Evolutionary conservation across 2,797 vertebrate species (phyloP).

Genomic region (Acridotheres tristis): DNA sequence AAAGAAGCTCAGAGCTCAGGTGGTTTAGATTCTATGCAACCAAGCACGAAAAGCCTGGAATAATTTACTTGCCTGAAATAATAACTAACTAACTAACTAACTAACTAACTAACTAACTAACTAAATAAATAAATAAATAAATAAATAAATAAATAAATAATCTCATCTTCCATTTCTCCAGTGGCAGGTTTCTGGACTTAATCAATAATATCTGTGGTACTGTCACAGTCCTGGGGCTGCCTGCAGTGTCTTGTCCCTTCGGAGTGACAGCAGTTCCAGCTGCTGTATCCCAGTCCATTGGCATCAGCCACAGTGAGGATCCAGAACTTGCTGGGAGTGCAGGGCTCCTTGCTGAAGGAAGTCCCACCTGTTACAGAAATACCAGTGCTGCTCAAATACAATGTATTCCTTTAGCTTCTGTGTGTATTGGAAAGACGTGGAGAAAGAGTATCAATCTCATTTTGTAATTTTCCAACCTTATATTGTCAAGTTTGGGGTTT

Average conservation of each 20-base stretch:
- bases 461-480: neutral
- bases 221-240: rapidly evolving
- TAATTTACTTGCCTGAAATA: neutral
- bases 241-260: neutral
- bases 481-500: neutral
- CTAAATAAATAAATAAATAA: neutral
- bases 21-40: neutral
- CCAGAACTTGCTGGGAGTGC: rapidly evolving
- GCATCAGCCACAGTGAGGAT: neutral
- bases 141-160: neutral
- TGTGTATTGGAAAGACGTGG: neutral
- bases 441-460: neutral
- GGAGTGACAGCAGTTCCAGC: neutral
- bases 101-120: no score
- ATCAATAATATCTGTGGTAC: neutral
- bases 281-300: neutral
- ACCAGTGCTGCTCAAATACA: neutral
- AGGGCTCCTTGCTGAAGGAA: neutral
- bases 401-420: neutral
- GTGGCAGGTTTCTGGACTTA: neutral
- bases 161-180: neutral
- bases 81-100: no score
- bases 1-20: neutral
- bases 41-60: neutral
- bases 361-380: neutral